phyloP scores from a whole-genome alignment of 2,888 invertebrate genomes.

The Coenonympha glycerion region DNA sequence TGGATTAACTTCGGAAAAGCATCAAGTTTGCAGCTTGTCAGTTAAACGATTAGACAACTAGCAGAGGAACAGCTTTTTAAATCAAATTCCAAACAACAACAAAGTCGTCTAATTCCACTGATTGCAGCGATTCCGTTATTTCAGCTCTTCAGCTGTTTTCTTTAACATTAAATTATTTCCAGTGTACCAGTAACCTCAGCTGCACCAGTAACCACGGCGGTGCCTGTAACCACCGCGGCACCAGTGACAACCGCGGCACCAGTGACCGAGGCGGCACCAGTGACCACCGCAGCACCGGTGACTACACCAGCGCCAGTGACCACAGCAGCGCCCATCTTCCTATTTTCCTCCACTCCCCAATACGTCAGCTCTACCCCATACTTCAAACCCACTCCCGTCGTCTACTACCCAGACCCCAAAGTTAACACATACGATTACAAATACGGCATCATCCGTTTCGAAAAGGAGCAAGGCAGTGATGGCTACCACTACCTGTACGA shows the following conservation, averaged over 20 bases:
- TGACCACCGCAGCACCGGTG: conserved; percentile 13
- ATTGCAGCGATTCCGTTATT: too few species aligned
- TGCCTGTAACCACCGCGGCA: conserved; percentile 10
- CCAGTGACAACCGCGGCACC: conserved; percentile 2
- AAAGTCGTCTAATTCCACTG: too few species aligned
- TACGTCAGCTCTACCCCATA: conserved; percentile 17
- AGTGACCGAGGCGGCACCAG: conserved; percentile 6
- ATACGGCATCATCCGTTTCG: conserved; percentile 61
- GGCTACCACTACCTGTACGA: conserved; percentile 69
- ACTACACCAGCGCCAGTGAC: conserved; percentile 10
- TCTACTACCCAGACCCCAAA: conserved; percentile 13
- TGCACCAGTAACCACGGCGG: conserved; percentile 4
- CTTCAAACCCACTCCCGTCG: conserved; percentile 17
- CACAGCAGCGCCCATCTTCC: conserved; percentile 16
- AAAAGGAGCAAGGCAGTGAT: conserved; percentile 47
- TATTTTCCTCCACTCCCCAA: conserved; percentile 7
- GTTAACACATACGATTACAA: conserved; percentile 46
- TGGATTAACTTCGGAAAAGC: too few species aligned
- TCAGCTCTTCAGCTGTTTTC: too few species aligned
- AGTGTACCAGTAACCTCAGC: not conserved
- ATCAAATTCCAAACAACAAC: too few species aligned
- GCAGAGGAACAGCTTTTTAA: too few species aligned
- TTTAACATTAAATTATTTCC: not conserved
- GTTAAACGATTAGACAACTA: too few species aligned
- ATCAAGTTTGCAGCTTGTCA: too few species aligned